Evolutionary conservation across 2,888 invertebrate genomes (phyloP).

Genomic region (Gisinianus flammeolus): DNA sequence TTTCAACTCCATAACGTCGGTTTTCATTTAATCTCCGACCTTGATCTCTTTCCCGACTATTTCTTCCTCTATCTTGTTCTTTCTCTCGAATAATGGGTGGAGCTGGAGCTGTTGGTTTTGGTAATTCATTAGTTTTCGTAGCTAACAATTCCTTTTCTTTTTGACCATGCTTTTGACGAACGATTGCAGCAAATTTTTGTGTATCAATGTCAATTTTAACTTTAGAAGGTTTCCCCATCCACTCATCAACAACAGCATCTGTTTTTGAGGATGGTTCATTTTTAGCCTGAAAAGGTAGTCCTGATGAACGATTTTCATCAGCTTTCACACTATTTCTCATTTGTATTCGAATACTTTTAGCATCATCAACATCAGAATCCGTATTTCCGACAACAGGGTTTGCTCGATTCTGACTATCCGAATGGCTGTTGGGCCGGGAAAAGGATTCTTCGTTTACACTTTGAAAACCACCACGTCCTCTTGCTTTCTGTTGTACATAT

Average conservation of each 20-base stretch:
- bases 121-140: neutral
- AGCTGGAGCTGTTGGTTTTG: neutral
- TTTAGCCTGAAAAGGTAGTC: conserved; percentile 30
- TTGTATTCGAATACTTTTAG: conserved; percentile 57
- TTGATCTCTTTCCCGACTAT: conserved; percentile 38
- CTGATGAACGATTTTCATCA: conserved; percentile 44
- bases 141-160: conserved; percentile 27
- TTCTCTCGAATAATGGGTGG: conserved; percentile 17
- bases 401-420: neutral
- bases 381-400: neutral
- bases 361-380: conserved; percentile 41
- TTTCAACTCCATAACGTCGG: conserved; percentile 50
- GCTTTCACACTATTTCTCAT: conserved; percentile 56
- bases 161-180: conserved; percentile 54
- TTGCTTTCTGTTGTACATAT: too few relatives aligned
- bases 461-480: conserved; percentile 64
- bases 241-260: conserved; percentile 54
- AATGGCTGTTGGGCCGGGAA: neutral
- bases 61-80: conserved; percentile 13
- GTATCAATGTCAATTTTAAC: conserved; percentile 57
- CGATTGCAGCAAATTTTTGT: conserved; percentile 59
- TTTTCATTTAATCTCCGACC: conserved; percentile 25
- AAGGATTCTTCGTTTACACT: conserved; percentile 55
- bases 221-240: conserved; percentile 56
- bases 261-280: conserved; percentile 30